These are phyloP conservation scores for Aurelia coerulea DNA, from an alignment of 30 jellyfish, hydroid and myxozoan genomes.

Conservation along the genomic window DNA sequence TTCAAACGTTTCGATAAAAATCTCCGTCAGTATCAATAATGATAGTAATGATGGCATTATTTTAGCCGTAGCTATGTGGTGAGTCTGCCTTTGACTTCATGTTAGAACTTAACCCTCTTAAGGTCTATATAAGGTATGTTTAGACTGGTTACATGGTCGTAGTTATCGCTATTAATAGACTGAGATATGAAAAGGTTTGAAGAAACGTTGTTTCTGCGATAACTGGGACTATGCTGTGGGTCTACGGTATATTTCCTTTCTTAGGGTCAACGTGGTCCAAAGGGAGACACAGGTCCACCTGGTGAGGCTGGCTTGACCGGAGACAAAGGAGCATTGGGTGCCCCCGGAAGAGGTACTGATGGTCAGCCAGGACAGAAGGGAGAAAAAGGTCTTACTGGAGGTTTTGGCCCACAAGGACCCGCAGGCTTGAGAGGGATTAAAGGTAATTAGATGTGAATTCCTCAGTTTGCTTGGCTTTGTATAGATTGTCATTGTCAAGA, in stretches of 20 bases:
- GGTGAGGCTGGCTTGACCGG: conserved; percentile 85
- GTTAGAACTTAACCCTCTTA: no score
- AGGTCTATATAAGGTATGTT: no score
- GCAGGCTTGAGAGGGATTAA: conserved; percentile 42
- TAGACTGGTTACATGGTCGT: no score
- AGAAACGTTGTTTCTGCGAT: background rate
- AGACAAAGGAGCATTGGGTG: conserved; percentile 68
- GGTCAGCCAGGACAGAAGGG: conserved; percentile 83
- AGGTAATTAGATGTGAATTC: conserved; percentile 34
- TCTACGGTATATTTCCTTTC: background rate
- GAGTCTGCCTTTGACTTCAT: no score
- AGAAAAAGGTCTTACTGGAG: conserved; percentile 56
- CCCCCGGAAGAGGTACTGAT: conserved; percentile 35
- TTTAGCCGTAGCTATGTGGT: no score
- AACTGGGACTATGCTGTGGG: background rate
- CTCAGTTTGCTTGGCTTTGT: background rate
- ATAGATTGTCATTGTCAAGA: no score
- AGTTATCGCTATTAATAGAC: background rate
- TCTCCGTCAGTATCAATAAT: no score
- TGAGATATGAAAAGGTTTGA: background rate
- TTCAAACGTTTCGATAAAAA: no score
- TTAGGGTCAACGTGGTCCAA: conserved; percentile 80
- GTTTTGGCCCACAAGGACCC: conserved; percentile 22
- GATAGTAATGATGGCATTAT: no score
- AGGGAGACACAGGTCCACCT: conserved; percentile 82